Percentiles rank a stretch among this genome's conserved stretches.
These are phyloP conservation scores for Drosophila sp. DNA, from an alignment of 1,140 invertebrate species.

Conservation along the genomic window DNA sequence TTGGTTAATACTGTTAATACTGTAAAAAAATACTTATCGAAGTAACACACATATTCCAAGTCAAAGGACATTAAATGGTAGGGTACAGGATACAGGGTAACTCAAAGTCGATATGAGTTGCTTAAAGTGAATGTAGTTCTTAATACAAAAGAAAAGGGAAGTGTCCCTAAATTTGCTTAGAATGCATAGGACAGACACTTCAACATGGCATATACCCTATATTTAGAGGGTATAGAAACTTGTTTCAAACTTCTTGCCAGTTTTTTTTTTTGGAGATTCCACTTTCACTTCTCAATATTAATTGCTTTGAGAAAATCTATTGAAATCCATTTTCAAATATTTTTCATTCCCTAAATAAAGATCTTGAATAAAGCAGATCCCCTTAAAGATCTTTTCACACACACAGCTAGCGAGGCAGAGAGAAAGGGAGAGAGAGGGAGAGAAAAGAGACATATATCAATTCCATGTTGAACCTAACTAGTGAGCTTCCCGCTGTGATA, in stretches of 20 bases:
- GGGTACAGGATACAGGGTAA: too few relatives aligned
- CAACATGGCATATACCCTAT: slow-evolving; percentile 26
- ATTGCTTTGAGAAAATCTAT: slow-evolving; percentile 1
- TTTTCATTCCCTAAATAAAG: not conserved
- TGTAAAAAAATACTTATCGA: too few relatives aligned
- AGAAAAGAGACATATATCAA: slow-evolving; percentile 57
- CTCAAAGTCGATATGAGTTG: too few relatives aligned
- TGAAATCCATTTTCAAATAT: slow-evolving; percentile 3
- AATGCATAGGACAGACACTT: too few relatives aligned
- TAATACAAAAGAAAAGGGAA: too few relatives aligned
- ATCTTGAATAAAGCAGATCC: slow-evolving; percentile 12
- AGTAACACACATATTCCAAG: too few relatives aligned
- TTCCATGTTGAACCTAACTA: slow-evolving; percentile 47
- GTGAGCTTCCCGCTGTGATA: slow-evolving; percentile 60
- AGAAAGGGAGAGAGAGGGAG: slow-evolving; percentile 17
- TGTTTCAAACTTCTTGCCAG: not conserved
- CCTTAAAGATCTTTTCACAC: slow-evolving; percentile 21
- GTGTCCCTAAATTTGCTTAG: too few relatives aligned
- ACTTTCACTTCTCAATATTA: slow-evolving; percentile 11
- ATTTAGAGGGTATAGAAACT: not conserved
- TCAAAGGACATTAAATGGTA: too few relatives aligned
- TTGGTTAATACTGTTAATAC: too few relatives aligned
- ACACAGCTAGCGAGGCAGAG: slow-evolving; percentile 11
- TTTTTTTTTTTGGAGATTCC: not conserved
- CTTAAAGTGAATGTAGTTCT: too few relatives aligned